Evolutionary conservation across 2,797 vertebrate species (phyloP).

Genomic region (Labroides dimidiatus): DNA sequence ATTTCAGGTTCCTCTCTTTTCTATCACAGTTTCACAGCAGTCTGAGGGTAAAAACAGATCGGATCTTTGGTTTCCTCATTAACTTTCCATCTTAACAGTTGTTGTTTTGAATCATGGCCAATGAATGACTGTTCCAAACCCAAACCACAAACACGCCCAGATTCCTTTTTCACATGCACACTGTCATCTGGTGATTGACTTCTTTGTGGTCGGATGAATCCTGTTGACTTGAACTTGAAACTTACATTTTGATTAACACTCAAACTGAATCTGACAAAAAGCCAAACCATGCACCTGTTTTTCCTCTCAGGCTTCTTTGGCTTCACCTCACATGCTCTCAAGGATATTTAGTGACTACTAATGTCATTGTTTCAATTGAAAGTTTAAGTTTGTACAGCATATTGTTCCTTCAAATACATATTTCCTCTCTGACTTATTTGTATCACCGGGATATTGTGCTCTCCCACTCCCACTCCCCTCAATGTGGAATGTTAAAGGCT

Average conservation of each 20-base stretch:
- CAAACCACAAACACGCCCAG: slow-evolving; percentile 3
- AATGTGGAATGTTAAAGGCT: no score
- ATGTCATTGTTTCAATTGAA: no score
- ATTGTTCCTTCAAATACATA: no score
- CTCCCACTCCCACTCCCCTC: no score
- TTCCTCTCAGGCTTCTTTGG: neutral
- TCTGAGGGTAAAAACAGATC: slow-evolving; percentile 40
- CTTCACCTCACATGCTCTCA: neutral
- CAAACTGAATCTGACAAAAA: neutral
- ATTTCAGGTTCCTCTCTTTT: slow-evolving; percentile 24
- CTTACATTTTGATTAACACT: neutral
- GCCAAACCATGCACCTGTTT: neutral
- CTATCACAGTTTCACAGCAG: slow-evolving; percentile 2
- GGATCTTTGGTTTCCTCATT: slow-evolving; percentile 32
- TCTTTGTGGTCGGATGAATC: neutral
- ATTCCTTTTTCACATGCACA: slow-evolving; percentile 44
- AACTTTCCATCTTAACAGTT: slow-evolving; percentile 11
- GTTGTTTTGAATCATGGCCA: slow-evolving; percentile 21
- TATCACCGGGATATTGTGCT: no score
- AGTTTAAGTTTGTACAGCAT: no score
- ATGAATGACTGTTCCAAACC: slow-evolving; percentile 11
- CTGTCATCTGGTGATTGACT: neutral
- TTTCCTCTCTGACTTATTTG: no score
- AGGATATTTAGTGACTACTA: neutral
- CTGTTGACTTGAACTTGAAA: neutral